These are phyloP conservation scores for Pogonocichla stellata DNA, from an alignment of 2,113 vertebrate species.

Conservation along the genomic window DNA sequence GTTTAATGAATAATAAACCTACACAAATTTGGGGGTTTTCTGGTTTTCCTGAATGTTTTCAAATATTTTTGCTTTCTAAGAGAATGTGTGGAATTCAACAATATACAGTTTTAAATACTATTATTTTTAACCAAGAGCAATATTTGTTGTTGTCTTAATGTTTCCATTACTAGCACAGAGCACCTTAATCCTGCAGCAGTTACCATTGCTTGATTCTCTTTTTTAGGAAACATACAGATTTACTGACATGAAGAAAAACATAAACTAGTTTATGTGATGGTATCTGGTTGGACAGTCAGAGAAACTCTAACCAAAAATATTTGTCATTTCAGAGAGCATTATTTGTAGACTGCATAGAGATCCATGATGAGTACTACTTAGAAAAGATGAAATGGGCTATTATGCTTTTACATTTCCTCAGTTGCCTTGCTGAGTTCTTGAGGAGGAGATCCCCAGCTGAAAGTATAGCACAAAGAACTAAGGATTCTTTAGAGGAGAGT, in stretches of 20 bases:
- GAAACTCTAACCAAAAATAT: background rate
- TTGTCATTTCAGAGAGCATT: background rate
- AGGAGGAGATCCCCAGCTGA: background rate
- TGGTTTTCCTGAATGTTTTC: background rate
- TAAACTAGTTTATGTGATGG: background rate
- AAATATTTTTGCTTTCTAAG: background rate
- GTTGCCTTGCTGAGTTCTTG: background rate
- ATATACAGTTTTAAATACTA: background rate
- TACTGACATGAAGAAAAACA: background rate
- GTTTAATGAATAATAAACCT: constrained; percentile 39
- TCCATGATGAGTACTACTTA: background rate
- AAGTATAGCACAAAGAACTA: background rate
- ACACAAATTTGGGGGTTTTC: background rate
- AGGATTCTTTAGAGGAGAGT: background rate
- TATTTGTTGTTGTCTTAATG: background rate
- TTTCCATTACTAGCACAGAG: background rate
- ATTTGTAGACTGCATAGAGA: background rate
- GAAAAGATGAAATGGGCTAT: background rate
- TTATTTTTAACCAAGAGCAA: background rate
- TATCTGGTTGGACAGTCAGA: background rate
- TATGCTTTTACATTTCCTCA: background rate
- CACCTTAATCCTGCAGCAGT: background rate
- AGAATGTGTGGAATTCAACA: constrained; percentile 4
- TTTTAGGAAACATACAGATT: background rate
- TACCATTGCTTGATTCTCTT: background rate